Percentiles rank a stretch among this genome's conserved stretches.
These are phyloP conservation scores for Pogonognathellus flavescens DNA, from an alignment of 1,140 invertebrate genomes.

Conservation along the genomic window DNA sequence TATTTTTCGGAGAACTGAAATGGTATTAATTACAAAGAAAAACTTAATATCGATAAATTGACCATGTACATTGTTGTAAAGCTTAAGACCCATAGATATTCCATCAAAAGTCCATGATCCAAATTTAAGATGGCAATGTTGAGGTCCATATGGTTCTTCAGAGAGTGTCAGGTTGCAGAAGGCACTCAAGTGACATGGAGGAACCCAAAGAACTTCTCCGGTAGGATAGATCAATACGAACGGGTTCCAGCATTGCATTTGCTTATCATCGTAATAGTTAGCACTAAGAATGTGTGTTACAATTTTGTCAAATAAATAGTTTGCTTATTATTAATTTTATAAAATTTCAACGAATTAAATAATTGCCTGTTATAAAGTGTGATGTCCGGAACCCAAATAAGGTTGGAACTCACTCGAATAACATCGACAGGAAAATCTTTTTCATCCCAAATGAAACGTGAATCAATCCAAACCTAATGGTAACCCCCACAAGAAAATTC, in stretches of 20 bases:
- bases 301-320: no score
- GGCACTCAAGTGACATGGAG: conserved; percentile 56
- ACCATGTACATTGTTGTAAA: conserved; percentile 46
- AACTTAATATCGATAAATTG: no score
- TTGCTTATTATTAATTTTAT: no score
- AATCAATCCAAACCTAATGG: conserved; percentile 12
- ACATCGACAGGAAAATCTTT: background rate
- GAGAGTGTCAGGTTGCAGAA: conserved; percentile 52
- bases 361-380: conserved; percentile 29
- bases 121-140: conserved; percentile 57
- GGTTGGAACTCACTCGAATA: background rate
- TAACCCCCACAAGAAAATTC: no score
- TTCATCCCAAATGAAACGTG: conserved; percentile 13
- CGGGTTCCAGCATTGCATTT: conserved; percentile 54
- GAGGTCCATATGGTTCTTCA: conserved; percentile 16
- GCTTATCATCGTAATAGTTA: background rate
- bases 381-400: conserved; percentile 43
- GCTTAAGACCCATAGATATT: conserved; percentile 17
- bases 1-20: no score
- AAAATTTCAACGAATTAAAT: no score
- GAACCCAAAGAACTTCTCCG: conserved; percentile 62
- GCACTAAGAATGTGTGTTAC: background rate
- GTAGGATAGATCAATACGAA: conserved; percentile 54
- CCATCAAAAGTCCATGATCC: conserved; percentile 59
- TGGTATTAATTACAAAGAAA: no score